Conservation (phyloP, 2,888 invertebrate genomes). For the Mylabris sibirica region DNA sequence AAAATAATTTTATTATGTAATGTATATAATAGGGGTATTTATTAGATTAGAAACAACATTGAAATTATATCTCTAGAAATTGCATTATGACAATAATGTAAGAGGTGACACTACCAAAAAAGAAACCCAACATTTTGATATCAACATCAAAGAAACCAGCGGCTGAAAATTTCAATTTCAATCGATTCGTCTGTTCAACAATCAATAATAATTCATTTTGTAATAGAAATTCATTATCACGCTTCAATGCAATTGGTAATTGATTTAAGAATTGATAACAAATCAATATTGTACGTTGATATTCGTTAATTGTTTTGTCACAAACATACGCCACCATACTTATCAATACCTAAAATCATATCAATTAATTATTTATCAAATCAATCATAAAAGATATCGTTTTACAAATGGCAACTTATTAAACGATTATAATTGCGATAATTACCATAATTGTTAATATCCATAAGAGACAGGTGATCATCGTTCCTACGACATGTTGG, state of each 20-base stretch:
- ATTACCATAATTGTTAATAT: background rate
- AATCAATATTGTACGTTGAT: conserved; percentile 20
- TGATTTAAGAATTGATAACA: conserved; percentile 28
- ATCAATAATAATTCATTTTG: conserved; percentile 24
- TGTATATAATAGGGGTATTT: no score
- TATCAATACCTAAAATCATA: conserved; percentile 31
- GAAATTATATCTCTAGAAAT: conserved; percentile 18
- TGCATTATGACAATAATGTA: conserved; percentile 34
- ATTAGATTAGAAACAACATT: no score
- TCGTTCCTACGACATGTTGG: background rate
- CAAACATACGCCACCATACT: conserved; percentile 26
- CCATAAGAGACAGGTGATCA: background rate
- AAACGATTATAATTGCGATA: background rate
- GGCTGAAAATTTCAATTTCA: conserved; percentile 27
- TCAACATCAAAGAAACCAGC: conserved; percentile 34
- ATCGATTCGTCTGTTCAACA: conserved; percentile 27
- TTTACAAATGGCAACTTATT: no score
- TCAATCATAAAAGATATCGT: no score
- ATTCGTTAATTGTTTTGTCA: conserved; percentile 26
- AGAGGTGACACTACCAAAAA: conserved; percentile 28
- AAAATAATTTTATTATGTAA: no score
- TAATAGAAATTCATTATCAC: conserved; percentile 17
- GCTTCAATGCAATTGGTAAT: conserved; percentile 18
- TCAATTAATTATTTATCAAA: conserved; percentile 11
- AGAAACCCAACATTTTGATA: conserved; percentile 31